These are phyloP conservation scores for Lonchura striata DNA, from an alignment of 2,113 vertebrate genomes.

Conservation along the genomic window DNA sequence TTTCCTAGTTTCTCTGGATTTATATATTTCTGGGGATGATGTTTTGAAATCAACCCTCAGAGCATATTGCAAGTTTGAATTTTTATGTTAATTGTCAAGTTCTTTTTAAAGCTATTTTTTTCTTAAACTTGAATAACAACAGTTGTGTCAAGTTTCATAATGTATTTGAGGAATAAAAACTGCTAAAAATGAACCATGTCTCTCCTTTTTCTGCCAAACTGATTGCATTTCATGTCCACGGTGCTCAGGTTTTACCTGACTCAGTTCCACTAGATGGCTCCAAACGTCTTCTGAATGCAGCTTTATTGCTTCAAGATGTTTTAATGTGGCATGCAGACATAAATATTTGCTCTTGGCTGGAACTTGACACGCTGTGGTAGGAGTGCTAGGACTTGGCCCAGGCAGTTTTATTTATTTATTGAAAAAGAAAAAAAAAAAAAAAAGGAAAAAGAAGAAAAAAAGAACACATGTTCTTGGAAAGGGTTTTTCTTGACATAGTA, in stretches of 20 bases:
- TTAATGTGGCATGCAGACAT: conserved; percentile 25
- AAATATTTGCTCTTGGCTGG: conserved; percentile 50
- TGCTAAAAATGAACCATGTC: fast-evolving
- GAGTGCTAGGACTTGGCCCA: not conserved
- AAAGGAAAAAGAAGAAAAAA: not conserved
- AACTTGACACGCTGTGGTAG: not conserved
- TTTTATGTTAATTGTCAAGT: not conserved
- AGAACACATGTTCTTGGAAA: not conserved
- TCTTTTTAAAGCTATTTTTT: not conserved
- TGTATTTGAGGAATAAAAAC: not conserved
- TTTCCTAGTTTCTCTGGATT: not conserved
- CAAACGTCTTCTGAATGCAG: conserved; percentile 16
- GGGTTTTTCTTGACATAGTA: not conserved
- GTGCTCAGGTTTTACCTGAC: not conserved
- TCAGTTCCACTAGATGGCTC: conserved; percentile 70
- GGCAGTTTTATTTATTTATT: not conserved
- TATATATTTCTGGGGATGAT: not conserved
- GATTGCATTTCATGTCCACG: fast-evolving
- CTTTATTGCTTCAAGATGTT: not conserved
- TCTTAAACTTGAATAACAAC: not conserved
- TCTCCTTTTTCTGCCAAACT: not conserved
- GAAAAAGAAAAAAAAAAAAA: not conserved
- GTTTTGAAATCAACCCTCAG: not conserved
- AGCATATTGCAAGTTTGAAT: not conserved
- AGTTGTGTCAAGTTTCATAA: not conserved